Evolutionary conservation across 2,797 vertebrate genomes (phyloP), one percentile per base, ranked within the genome.

Genomic region (Fistularia tabacaria): DNA sequence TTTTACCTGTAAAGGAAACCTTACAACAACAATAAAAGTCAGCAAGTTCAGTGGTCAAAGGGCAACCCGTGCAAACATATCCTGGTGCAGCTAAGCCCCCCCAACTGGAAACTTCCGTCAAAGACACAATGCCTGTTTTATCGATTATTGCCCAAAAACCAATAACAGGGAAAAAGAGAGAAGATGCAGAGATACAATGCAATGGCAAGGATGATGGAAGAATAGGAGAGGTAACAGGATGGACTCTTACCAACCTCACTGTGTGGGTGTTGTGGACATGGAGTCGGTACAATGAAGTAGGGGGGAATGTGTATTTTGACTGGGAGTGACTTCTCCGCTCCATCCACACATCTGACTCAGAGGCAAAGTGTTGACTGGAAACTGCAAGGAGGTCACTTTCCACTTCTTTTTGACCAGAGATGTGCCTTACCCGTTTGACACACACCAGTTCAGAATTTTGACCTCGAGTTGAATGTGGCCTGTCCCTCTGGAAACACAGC

Each of bases 201-300:
- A 87, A 79, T 80, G 69, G 64, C 53, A 71, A 71, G 53, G 67
- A 57, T 69, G 77, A 77, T 72, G 63, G 66, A 76, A 71, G 63
- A 55, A 73, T 56, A 59, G 66, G 73, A 25, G 59, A 80, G 62
- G 73, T 54, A 64, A 71, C 64, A 73, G 79, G 78, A 82, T 81
- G 68, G 57, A 59, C 66, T 65, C 69, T 74, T 47, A 84, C 84
- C 87, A 73, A 84, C 84, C 88, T 70, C 83, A 87, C 57, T 69
- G 73, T 12, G 63, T 78, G 71, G 25, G 25, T 77, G 69, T 66
- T 62, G 67, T 77, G 74, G 71, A 69, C 70, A 51, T n/a, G n/a
- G n/a, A n/a, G n/a, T n/a, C n/a, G n/a, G n/a, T n/a, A n/a, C 52
- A 53, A 8, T 44, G 12, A 44, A 44, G n/a, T 44, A 7, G 12